Percentiles rank a stretch among this genome's conserved stretches.
phyloP scores from a whole-genome alignment of 2,797 vertebrate genomes.

The Ctenosaura bakeri region DNA sequence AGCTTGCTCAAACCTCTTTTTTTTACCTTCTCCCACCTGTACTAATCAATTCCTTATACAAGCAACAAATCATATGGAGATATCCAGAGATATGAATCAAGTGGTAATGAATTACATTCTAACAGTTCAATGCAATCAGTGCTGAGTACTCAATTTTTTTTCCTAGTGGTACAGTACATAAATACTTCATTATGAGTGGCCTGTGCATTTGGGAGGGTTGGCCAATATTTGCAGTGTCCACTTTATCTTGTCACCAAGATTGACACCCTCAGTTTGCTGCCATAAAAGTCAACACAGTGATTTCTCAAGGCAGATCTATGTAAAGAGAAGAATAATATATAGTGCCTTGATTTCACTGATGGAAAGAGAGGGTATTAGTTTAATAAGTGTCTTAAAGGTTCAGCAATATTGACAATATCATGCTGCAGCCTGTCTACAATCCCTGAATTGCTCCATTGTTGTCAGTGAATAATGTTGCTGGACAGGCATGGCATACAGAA shows the following conservation, averaged over 20 bases:
- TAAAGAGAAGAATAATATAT: not conserved
- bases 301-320: not conserved
- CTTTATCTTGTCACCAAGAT: not conserved
- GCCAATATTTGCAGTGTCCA: not conserved
- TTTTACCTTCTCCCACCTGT: not conserved
- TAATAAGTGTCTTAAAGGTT: not conserved
- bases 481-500: not conserved
- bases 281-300: not conserved
- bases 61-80: accelerated
- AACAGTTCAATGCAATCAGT: not conserved
- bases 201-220: not conserved
- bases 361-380: not conserved
- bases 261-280: not conserved
- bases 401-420: not conserved
- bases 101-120: not conserved
- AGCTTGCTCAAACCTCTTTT: not conserved
- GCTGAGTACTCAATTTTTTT: not conserved
- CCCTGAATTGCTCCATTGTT: not conserved
- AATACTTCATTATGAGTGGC: not conserved
- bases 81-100: not conserved
- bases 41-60: slow-evolving; percentile 5
- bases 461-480: not conserved
- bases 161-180: too few species aligned
- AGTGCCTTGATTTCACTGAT: not conserved
- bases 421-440: not conserved